Conservation (phyloP, 2,888 invertebrate genomes). For the Salpingus planirostris region DNA sequence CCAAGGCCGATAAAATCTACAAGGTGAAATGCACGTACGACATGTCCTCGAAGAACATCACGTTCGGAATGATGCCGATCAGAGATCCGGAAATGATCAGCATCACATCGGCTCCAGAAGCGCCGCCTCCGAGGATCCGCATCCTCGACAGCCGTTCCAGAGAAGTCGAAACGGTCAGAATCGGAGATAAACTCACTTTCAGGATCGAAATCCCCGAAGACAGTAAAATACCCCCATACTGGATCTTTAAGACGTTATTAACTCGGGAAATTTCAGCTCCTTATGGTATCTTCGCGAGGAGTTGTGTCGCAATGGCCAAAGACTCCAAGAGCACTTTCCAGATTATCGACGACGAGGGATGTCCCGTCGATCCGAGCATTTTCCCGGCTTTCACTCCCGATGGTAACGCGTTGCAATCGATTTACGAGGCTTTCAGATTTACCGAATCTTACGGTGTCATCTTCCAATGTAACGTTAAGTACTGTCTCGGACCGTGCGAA, state of each 20-base stretch:
- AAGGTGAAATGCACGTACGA: conserved; percentile 94
- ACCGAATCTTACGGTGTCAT: conserved; percentile 95
- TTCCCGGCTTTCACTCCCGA: conserved; percentile 89
- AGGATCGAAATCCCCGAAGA: conserved; percentile 94
- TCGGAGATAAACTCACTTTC: conserved; percentile 90
- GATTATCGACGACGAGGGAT: conserved; percentile 92
- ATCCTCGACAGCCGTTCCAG: conserved; percentile 78
- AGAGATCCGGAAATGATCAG: conserved; percentile 95
- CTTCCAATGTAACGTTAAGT: conserved; percentile 95
- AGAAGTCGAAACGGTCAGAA: conserved; percentile 89
- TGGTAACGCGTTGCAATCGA: conserved; percentile 81
- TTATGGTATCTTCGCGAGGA: conserved; percentile 90
- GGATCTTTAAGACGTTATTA: conserved; percentile 1
- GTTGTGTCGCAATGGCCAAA: conserved; percentile 95
- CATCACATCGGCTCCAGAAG: conserved; percentile 90
- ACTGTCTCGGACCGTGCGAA: conserved; percentile 89
- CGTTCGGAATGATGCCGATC: conserved; percentile 96
- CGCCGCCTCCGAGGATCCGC: conserved; percentile 87
- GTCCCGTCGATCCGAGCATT: conserved; percentile 86
- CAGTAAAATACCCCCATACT: conserved; percentile 51
- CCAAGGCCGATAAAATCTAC: conserved; percentile 93
- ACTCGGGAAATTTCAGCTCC: conserved; percentile 68
- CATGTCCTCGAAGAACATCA: conserved; percentile 93
- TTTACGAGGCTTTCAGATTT: conserved; percentile 91
- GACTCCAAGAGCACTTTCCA: conserved; percentile 94